phyloP scores from a whole-genome alignment of 1,140 invertebrate species.

The Teleogryllus occipitalis region DNA sequence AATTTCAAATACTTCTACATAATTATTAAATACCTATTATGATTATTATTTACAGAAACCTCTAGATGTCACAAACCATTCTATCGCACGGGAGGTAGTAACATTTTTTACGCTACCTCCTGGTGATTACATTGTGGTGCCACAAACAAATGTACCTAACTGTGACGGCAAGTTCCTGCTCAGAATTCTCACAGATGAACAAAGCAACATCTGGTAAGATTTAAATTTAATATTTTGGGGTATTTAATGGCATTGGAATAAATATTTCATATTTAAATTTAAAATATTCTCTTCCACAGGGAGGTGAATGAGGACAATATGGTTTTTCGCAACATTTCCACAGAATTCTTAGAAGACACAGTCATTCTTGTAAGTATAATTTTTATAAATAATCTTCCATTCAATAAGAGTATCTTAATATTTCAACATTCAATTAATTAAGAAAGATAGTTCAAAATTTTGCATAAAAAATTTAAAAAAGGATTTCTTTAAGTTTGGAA shows the following conservation, averaged over 20 bases:
- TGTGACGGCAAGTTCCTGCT: constrained; percentile 61
- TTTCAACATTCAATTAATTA: neutral
- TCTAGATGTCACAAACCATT: constrained; percentile 59
- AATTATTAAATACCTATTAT: too few relatives aligned
- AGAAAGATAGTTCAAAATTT: neutral
- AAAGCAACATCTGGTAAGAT: constrained; percentile 60
- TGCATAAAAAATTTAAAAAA: neutral
- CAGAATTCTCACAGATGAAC: constrained; percentile 61
- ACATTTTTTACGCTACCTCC: constrained; percentile 67
- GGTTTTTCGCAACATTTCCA: constrained; percentile 52
- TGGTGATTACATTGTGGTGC: constrained; percentile 70
- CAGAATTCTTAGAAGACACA: constrained; percentile 49
- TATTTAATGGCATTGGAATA: neutral
- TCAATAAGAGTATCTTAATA: neutral
- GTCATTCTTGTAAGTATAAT: constrained; percentile 35
- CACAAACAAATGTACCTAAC: constrained; percentile 60
- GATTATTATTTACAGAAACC: constrained; percentile 42
- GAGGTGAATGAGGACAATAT: constrained; percentile 71
- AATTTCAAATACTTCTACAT: too few relatives aligned
- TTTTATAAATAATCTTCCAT: neutral
- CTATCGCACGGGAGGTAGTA: constrained; percentile 57
- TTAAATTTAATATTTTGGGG: neutral
- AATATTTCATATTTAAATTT: neutral
- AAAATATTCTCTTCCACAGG: constrained; percentile 35
- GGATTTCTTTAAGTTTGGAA: too few relatives aligned